phyloP scores from a whole-genome alignment of 2,113 vertebrate genomes.

The Labeo rohita region DNA sequence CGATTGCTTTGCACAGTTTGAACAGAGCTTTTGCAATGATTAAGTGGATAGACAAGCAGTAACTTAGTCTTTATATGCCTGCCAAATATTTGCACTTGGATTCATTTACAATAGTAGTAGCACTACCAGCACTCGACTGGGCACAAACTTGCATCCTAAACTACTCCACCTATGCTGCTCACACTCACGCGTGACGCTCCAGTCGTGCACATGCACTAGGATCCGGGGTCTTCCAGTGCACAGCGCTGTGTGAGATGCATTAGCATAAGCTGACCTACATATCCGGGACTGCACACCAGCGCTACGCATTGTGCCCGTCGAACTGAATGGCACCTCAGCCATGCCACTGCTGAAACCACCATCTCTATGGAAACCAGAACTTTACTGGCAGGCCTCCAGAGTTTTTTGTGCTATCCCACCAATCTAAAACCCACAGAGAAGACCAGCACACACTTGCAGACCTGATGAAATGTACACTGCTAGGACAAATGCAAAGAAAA shows the following conservation, averaged over 20 bases:
- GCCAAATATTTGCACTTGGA: not conserved
- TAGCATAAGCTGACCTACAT: constrained; percentile 49
- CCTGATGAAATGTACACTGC: not conserved
- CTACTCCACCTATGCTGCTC: not conserved
- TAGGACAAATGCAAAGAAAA: not conserved
- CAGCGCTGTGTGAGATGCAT: constrained; percentile 20
- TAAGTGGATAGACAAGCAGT: not conserved
- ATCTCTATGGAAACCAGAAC: constrained; percentile 72
- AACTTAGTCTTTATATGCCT: not conserved
- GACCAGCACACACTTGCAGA: not conserved
- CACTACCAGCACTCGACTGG: not conserved
- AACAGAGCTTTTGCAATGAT: not conserved
- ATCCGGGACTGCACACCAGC: constrained; percentile 28
- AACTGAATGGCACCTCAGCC: constrained; percentile 47
- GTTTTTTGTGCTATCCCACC: not conserved
- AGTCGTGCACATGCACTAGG: constrained; percentile 21
- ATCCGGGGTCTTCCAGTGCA: constrained; percentile 26
- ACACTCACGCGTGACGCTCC: not conserved
- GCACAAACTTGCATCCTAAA: not conserved
- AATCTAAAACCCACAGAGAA: constrained; percentile 5
- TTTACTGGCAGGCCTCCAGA: constrained; percentile 66
- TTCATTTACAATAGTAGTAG: not conserved
- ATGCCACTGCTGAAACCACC: constrained; percentile 50
- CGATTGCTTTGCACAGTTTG: not conserved
- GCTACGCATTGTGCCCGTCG: constrained; percentile 27